Conservation (phyloP, 2,113 vertebrate species). For the Nasalis larvatus region DNA sequence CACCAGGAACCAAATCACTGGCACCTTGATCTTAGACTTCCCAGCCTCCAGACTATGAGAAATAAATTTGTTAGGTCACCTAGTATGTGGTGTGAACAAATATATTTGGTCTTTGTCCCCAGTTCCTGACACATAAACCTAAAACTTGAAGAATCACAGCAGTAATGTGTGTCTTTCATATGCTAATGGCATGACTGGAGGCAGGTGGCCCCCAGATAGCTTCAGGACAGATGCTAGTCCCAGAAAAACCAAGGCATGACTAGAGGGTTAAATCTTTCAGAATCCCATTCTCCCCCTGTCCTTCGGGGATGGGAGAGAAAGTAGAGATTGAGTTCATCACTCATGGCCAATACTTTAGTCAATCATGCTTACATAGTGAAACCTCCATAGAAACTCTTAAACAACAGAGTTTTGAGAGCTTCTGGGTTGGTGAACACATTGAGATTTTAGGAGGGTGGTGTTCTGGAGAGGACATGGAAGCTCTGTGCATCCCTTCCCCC, state of each 20-base stretch:
- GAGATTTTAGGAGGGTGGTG: neutral
- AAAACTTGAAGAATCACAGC: neutral
- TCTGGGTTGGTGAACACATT: neutral
- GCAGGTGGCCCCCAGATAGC: no score
- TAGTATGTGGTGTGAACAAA: neutral
- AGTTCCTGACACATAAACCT: neutral
- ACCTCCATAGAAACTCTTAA: neutral
- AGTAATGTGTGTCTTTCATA: neutral
- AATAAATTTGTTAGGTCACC: neutral
- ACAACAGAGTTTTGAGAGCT: neutral
- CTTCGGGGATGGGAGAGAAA: no score
- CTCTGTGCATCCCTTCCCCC: neutral
- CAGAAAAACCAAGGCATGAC: neutral
- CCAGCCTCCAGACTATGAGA: neutral
- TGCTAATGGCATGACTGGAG: neutral
- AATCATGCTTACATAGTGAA: neutral
- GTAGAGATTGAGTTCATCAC: neutral
- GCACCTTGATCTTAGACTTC: neutral
- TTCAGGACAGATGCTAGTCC: neutral
- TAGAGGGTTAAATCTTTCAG: neutral
- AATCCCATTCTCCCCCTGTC: neutral
- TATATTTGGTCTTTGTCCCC: neutral
- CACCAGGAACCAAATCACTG: neutral
- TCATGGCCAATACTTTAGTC: neutral
- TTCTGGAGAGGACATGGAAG: neutral